Conservation (phyloP, 2,888 invertebrate genomes). For the Dioctria linearis region DNA sequence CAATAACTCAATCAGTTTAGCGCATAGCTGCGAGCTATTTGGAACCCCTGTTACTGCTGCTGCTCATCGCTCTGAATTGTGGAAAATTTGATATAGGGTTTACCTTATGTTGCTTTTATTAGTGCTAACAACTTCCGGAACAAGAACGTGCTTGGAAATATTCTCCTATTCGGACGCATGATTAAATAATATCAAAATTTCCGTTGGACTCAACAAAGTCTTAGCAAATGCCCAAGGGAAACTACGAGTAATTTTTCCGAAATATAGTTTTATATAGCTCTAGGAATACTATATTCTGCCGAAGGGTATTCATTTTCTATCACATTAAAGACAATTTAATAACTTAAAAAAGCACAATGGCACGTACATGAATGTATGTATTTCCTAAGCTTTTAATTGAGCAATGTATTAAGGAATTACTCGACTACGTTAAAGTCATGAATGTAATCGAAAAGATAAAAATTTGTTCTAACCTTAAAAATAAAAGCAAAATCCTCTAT, state of each 20-base stretch:
- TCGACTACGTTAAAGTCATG: too few relatives aligned
- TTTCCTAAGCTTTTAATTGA: neutral
- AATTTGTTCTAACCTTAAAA: too few relatives aligned
- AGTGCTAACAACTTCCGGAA: conserved; percentile 25
- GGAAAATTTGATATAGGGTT: conserved; percentile 24
- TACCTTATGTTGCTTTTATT: conserved; percentile 24
- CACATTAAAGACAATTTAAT: neutral
- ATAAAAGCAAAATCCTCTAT: too few relatives aligned
- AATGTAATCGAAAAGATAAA: too few relatives aligned
- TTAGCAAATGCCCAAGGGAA: neutral
- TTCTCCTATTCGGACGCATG: neutral
- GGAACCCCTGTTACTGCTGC: conserved; percentile 2
- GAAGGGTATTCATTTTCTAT: neutral
- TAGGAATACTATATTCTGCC: neutral
- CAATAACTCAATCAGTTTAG: conserved; percentile 31
- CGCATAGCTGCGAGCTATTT: conserved; percentile 10
- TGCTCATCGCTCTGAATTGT: neutral
- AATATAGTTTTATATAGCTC: neutral
- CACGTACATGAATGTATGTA: neutral
- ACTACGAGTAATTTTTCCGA: neutral
- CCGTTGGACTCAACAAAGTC: conserved; percentile 17
- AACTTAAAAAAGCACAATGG: neutral
- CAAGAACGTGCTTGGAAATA: conserved; percentile 21
- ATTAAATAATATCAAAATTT: conserved; percentile 25
- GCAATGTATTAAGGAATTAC: neutral